Percentiles rank a stretch among this genome's conserved stretches.
These are phyloP conservation scores for Trematomus loennbergii DNA, from an alignment of 2,113 vertebrate genomes.

Conservation along the genomic window DNA sequence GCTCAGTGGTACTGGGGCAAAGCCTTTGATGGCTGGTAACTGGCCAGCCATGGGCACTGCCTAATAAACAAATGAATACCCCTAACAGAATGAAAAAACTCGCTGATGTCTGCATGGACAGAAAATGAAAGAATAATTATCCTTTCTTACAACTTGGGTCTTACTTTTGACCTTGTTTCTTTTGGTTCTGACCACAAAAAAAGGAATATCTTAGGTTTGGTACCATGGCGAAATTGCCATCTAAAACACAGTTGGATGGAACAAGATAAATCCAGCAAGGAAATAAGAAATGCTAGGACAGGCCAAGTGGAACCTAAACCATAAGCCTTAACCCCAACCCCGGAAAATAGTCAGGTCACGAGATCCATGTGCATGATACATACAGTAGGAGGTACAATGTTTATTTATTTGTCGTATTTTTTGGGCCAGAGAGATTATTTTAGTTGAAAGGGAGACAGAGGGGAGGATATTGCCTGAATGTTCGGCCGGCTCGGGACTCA, in stretches of 20 bases:
- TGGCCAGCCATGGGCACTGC: conserved; percentile 60
- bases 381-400: too few relatives aligned
- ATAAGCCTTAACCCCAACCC: too few relatives aligned
- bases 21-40: conserved; percentile 75
- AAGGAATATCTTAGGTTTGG: conserved; percentile 4
- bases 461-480: too few relatives aligned
- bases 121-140: conserved; percentile 5
- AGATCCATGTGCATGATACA: background rate
- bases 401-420: too few relatives aligned
- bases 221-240: background rate
- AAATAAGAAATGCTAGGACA: background rate
- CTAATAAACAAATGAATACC: conserved; percentile 69
- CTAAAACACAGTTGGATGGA: background rate
- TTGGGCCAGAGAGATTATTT: too few relatives aligned
- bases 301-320: too few relatives aligned
- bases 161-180: conserved; percentile 15
- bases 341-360: too few relatives aligned
- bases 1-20: conserved; percentile 65
- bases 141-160: conserved; percentile 13
- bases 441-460: too few relatives aligned
- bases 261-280: background rate
- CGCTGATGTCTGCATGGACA: conserved; percentile 27
- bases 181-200: background rate
- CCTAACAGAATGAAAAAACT: conserved; percentile 47
- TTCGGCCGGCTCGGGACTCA: too few relatives aligned